Base-by-base conservation (phyloP, 2,888 invertebrate species). In the Folsomia manolachei region DNA sequence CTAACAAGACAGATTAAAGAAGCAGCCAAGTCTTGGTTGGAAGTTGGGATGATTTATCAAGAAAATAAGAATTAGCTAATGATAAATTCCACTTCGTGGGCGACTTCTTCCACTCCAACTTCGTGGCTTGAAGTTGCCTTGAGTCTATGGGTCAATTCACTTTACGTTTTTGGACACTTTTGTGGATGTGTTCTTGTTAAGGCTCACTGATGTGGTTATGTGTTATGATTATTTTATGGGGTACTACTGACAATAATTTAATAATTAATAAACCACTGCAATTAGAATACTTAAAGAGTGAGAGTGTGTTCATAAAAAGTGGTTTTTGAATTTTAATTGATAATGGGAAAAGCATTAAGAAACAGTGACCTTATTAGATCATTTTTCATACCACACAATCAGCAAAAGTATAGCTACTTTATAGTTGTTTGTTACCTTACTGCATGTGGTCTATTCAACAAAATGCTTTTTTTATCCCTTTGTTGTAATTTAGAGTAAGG, bases 21-120 rank as follows among this genome's bases (percentile, higher is more conserved):
- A 39, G 4, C 14, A 39, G 4, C 39, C 56, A 56, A 4, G 7
- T 4, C 7, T 56, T n/a, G n/a, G n/a, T n/a, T n/a, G n/a, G n/a
- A n/a, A n/a, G n/a, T n/a, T 56, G 21, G 4, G 7, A 19, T 56
- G 56, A n/a, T 56, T 7, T 19, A 19, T 56, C 18, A 19, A 21
- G 4, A n/a, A 56, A 56, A 56, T 56, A n/a, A n/a, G n/a, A 56
- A 56, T 19, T 19, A 56, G 21, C 4, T 21, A 56, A 21, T n/a
- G n/a, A n/a, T n/a, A n/a, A 56, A 56, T 56, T 39, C 56, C 56
- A 21, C 56, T 56, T 56, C 56, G 56, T 56, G 56, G 18, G 56
- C n/a, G 56, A 56, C 56, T 56, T n/a, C n/a, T n/a, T 56, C 21
- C 56, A 21, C 21, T 56, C 56, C 21, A 18, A 39, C 4, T 14